Percentiles rank a stretch among this genome's conserved stretches.
These are phyloP conservation scores for Tetranychus piercei DNA, from an alignment of 2,888 invertebrate genomes.

Conservation along the genomic window DNA sequence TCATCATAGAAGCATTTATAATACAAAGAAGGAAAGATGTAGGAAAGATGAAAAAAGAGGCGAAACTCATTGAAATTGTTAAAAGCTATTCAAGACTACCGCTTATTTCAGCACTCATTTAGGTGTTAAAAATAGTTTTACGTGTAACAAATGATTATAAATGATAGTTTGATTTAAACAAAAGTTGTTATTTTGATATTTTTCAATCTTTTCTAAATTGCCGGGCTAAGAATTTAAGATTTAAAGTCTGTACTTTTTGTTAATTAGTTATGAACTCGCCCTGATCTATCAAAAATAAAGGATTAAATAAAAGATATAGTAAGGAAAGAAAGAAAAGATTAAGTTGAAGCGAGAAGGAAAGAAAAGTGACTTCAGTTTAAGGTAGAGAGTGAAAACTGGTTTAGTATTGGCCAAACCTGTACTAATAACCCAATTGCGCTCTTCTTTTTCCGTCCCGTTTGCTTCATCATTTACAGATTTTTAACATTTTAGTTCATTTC, in stretches of 20 bases:
- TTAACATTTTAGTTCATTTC: no score
- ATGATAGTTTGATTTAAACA: no score
- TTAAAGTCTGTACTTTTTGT: neutral
- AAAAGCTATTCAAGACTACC: slow-evolving; percentile 95
- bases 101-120: slow-evolving; percentile 33
- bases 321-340: neutral
- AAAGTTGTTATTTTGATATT: no score
- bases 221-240: no score
- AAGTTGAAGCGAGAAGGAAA: neutral
- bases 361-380: neutral
- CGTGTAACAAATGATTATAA: no score
- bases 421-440: neutral
- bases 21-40: slow-evolving; percentile 83
- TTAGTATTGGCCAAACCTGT: neutral
- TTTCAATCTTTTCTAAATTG: no score
- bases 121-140: no score
- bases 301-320: neutral
- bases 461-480: neutral
- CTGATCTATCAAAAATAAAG: no score
- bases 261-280: neutral
- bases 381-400: neutral
- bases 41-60: slow-evolving; percentile 55
- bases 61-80: slow-evolving; percentile 78
- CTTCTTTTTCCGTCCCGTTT: neutral
- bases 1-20: no score